Base-by-base conservation (phyloP, 2,113 vertebrate genomes). In the Psilopsiagon aymara region DNA sequence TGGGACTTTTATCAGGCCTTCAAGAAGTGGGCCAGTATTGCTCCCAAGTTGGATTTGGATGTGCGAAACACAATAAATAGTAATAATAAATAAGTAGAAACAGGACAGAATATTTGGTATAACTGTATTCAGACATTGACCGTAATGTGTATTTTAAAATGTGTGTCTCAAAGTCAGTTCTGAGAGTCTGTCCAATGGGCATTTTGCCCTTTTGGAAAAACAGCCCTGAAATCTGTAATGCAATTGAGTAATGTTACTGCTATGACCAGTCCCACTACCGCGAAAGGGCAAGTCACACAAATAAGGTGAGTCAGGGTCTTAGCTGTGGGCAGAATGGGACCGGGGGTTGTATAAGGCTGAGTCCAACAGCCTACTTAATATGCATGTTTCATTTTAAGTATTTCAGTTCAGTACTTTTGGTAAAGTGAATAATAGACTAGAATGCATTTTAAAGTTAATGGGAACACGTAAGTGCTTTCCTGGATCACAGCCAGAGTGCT, bases 401-500 rank as follows among this genome's bases (percentile, higher is more conserved):
- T 88, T 53, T 60, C 66, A 88, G 82, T 67, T 85, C 63, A 75
- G 39, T 81, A 80, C 66, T 76, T 86, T 86, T n/a, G 66, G 66
- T 89, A 71, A 88, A 96, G 88, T 94, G 92, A 95, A 57, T 93
- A 90, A 94, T 69, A 84, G 77, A 71, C 44, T 66, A 91, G 67
- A 83, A 86, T 33, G 52, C 82, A 49, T 90, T 95, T 92, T 84
- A 73, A 91, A 96, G 80, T 96, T 93, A 96, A 95, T 93, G 76
- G 74, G 90, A 93, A 94, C 6, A 10, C 2, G 0, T 95, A 95
- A 97, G 96, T 96, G 92, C 90, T 94, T 95, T 96, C 88, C 68
- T 93, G 92, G 92, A 91, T 53, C 17, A 28, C 21, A 76, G 88
- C 94, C 95, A 95, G 66, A 41, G 77, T 33, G 41, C 57, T 94